phyloP scores from a whole-genome alignment of 1,140 invertebrate species.

The Portunus trituberculatus region DNA sequence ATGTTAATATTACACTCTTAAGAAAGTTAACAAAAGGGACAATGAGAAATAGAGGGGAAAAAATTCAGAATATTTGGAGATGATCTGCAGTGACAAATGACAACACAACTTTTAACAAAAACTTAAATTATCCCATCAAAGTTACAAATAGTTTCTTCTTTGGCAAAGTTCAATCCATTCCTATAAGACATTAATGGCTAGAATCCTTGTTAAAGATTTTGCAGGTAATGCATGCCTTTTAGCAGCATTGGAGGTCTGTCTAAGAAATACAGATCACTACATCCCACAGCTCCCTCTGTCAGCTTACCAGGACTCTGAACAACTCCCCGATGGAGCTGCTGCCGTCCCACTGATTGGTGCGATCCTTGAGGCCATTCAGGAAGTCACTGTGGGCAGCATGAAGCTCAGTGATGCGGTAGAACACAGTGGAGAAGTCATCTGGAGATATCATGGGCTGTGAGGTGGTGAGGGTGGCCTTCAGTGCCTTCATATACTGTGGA shows the following conservation, averaged over 20 bases:
- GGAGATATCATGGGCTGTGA: constrained; percentile 94
- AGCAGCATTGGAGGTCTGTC: background rate
- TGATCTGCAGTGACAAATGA: too few species aligned
- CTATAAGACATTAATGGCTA: too few species aligned
- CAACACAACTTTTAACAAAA: too few species aligned
- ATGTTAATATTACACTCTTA: too few species aligned
- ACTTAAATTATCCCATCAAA: too few species aligned
- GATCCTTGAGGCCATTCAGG: constrained; percentile 85
- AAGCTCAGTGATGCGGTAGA: constrained; percentile 95
- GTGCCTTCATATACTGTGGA: constrained; percentile 94
- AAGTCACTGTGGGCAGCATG: constrained; percentile 91
- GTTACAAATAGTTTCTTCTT: too few species aligned
- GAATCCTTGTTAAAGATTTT: background rate
- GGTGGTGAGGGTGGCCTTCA: constrained; percentile 91
- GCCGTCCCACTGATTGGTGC: constrained; percentile 79
- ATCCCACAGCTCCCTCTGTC: background rate
- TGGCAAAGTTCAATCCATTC: too few species aligned
- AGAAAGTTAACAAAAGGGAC: too few species aligned
- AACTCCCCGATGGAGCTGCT: constrained; percentile 81
- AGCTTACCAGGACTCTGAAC: constrained; percentile 81
- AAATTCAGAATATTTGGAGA: too few species aligned
- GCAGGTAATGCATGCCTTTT: background rate
- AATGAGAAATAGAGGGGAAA: too few species aligned
- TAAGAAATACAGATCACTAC: background rate
- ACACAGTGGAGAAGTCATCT: constrained; percentile 94